Evolutionary conservation across 2,888 invertebrate genomes (phyloP).

Genomic region (Tetragonula carbonaria): DNA sequence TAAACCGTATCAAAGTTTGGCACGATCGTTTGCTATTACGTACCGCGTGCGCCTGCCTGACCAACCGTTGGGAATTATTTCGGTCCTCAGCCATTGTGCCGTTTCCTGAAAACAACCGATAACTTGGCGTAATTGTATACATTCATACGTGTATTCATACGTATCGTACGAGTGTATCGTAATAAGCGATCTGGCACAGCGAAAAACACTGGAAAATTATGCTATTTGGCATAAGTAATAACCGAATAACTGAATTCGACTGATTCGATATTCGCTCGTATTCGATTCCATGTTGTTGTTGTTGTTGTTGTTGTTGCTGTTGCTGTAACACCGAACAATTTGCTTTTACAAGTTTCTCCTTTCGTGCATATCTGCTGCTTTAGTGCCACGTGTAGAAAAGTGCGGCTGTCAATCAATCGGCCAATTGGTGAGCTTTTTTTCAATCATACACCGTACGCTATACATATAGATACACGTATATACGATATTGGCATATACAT

Average conservation of each 20-base stretch:
- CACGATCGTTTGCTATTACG: slow-evolving; percentile 66
- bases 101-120: slow-evolving; percentile 71
- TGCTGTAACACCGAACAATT: neutral
- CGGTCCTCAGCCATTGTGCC: slow-evolving; percentile 80
- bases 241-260: no score
- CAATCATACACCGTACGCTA: neutral
- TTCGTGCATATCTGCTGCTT: neutral
- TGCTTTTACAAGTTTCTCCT: neutral
- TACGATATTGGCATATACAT: no score
- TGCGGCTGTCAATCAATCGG: neutral
- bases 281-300: neutral
- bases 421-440: neutral
- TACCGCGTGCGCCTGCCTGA: slow-evolving; percentile 77
- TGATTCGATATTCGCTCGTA: neutral
- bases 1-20: slow-evolving; percentile 60
- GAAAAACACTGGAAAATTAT: neutral
- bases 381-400: neutral
- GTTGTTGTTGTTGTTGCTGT: no score
- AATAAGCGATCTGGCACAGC: neutral
- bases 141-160: neutral
- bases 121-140: slow-evolving; percentile 17
- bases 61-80: slow-evolving; percentile 78
- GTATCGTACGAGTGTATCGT: neutral
- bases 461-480: no score
- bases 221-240: neutral